Evolutionary conservation across 2,888 invertebrate genomes (phyloP).

Genomic region (Pandemis corylana): DNA sequence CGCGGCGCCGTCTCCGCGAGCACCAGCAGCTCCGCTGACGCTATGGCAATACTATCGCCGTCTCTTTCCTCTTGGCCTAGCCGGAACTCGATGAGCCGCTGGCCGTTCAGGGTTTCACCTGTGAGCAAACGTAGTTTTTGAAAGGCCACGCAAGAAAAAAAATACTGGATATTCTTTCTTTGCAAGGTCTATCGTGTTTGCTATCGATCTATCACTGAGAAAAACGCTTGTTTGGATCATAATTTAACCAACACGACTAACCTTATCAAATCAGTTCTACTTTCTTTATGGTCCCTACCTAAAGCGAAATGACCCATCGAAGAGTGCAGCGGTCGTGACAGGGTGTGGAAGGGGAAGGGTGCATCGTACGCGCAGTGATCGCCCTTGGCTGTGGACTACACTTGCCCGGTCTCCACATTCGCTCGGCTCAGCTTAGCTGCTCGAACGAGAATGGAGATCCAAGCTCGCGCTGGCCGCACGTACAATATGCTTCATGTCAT

Average conservation of each 20-base stretch:
- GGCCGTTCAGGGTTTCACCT: slow-evolving; percentile 94
- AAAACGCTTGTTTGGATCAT: neutral
- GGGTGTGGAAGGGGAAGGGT: slow-evolving; percentile 25
- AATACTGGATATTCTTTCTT: neutral
- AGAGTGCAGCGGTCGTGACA: slow-evolving; percentile 55
- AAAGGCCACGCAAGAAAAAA: neutral
- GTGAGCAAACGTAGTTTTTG: slow-evolving; percentile 55
- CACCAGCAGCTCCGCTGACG: slow-evolving; percentile 92
- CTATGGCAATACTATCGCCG: slow-evolving; percentile 88
- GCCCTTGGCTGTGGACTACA: slow-evolving; percentile 78
- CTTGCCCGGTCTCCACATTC: slow-evolving; percentile 61
- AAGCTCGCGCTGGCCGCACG: slow-evolving; percentile 66
- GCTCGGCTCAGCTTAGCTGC: slow-evolving; percentile 46
- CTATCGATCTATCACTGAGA: neutral
- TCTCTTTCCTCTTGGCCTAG: slow-evolving; percentile 86
- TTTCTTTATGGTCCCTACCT: slow-evolving; percentile 51
- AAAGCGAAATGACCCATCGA: slow-evolving; percentile 72
- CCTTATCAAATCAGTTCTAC: neutral
- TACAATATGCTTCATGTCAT: slow-evolving; percentile 54
- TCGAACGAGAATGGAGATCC: slow-evolving; percentile 57
- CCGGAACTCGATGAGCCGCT: slow-evolving; percentile 93
- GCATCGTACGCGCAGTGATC: slow-evolving; percentile 68
- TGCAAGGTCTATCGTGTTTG: neutral
- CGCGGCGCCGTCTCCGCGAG: slow-evolving; percentile 68
- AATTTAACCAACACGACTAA: neutral